Evolutionary conservation across 2,113 vertebrate genomes (phyloP).

Genomic region (Leiothrix lutea): DNA sequence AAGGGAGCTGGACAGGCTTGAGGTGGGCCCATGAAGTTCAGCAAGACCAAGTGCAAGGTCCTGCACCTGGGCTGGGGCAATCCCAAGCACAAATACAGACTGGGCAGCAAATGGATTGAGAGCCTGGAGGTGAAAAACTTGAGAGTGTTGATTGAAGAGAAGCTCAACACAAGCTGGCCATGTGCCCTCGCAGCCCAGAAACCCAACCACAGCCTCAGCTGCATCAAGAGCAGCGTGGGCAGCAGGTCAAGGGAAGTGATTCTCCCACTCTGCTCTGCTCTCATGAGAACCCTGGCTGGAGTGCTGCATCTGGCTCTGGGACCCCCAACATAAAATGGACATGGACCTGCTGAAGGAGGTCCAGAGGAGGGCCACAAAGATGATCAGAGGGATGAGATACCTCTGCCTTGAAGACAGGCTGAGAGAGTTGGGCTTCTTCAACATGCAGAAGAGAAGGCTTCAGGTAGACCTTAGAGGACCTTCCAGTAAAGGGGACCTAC

Average conservation of each 20-base stretch:
- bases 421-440: background rate
- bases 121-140: background rate
- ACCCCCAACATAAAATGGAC: background rate
- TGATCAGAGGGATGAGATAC: background rate
- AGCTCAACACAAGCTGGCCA: background rate
- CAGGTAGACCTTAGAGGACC: background rate
- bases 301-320: background rate
- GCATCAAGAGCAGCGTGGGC: background rate
- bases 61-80: background rate
- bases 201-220: background rate
- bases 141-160: background rate
- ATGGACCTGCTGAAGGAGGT: background rate
- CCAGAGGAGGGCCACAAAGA: background rate
- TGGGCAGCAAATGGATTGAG: background rate
- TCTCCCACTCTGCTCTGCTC: background rate
- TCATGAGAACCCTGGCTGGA: background rate
- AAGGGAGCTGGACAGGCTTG: background rate
- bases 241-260: background rate
- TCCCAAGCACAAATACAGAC: background rate
- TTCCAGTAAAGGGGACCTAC: background rate
- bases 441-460: background rate
- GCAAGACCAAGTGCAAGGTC: background rate
- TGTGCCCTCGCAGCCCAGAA: background rate
- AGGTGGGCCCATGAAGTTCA: accelerated
- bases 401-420: background rate